A percentile compares a stretch with the other conserved stretches of the same genome.
These are phyloP conservation scores for Dolomedes plantarius DNA, from an alignment of 2,888 invertebrate species.

Conservation along the genomic window DNA sequence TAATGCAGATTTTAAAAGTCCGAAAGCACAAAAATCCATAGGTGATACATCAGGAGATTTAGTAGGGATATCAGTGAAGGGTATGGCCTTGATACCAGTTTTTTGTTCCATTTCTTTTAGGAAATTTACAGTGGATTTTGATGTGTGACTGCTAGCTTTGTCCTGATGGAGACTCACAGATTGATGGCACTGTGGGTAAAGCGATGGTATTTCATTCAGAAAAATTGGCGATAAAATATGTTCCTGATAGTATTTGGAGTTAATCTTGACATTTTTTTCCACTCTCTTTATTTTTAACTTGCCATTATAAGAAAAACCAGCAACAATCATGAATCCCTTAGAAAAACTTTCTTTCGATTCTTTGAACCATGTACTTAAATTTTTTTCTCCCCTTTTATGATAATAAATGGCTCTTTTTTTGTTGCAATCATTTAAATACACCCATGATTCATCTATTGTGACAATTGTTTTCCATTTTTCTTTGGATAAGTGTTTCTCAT, in stretches of 20 bases:
- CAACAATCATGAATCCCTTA: constrained; percentile 3
- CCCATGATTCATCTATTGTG: not conserved
- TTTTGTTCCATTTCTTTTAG: no score
- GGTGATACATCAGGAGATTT: no score
- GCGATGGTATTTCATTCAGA: not conserved
- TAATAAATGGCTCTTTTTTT: not conserved
- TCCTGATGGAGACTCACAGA: not conserved
- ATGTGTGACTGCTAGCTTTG: not conserved
- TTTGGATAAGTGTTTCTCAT: not conserved
- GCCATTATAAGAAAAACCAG: not conserved
- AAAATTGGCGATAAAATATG: not conserved
- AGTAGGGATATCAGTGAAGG: no score
- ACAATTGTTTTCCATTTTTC: not conserved
- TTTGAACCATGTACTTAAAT: no score
- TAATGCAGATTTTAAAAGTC: not conserved
- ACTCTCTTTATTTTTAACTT: no score
- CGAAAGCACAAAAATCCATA: not conserved
- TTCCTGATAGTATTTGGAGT: no score
- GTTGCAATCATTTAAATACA: not conserved
- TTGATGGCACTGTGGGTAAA: not conserved
- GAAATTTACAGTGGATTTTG: no score
- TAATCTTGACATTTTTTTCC: no score
- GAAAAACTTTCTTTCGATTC: not conserved
- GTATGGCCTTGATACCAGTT: no score
- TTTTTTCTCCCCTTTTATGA: not conserved